These are phyloP conservation scores for Campylomormyrus numenius DNA, from an alignment of 2,113 vertebrate species.

Conservation along the genomic window DNA sequence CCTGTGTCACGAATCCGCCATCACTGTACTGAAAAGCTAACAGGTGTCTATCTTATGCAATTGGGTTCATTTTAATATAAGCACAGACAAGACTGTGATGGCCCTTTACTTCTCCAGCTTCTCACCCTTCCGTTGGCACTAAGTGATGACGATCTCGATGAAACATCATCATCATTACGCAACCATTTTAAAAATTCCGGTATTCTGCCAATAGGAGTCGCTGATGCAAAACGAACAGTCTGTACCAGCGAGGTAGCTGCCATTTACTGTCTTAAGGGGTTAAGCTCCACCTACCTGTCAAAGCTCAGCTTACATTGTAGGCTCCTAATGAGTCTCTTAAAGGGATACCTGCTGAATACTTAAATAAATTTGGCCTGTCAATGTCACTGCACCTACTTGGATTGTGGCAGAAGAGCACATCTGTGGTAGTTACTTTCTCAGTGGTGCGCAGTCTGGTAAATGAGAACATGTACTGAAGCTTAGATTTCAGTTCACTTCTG, in stretches of 20 bases:
- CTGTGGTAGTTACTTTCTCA: background rate
- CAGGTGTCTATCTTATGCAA: conserved; percentile 11
- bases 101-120: background rate
- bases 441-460: background rate
- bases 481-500: background rate
- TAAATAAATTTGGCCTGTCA: background rate
- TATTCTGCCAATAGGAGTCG: background rate
- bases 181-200: background rate
- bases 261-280: background rate
- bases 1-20: background rate
- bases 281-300: background rate
- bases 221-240: background rate
- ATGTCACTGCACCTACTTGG: background rate
- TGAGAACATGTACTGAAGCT: background rate
- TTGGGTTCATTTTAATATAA: background rate
- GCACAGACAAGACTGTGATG: background rate
- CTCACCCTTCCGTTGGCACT: background rate
- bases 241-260: background rate
- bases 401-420: background rate
- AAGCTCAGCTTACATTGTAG: background rate
- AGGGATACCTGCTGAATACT: background rate
- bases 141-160: background rate
- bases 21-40: background rate
- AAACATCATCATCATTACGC: background rate
- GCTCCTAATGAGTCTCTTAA: background rate